Conservation (phyloP, 2,797 vertebrate genomes). For the Amniataba percoides region DNA sequence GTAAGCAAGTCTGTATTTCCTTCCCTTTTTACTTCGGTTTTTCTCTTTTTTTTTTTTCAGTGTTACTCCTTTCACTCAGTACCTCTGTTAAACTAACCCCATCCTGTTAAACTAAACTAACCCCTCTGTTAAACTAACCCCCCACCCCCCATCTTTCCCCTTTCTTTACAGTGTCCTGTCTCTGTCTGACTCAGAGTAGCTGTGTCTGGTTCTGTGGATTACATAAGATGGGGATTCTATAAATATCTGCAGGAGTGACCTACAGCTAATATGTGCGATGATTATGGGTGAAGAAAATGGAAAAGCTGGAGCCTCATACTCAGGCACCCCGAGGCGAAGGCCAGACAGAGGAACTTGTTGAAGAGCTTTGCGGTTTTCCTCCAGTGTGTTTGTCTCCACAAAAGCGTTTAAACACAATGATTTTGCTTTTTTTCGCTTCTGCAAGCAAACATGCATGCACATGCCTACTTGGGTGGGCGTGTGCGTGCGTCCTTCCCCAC, state of each 20-base stretch:
- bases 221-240: slow-evolving; percentile 77
- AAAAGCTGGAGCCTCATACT: slow-evolving; percentile 42
- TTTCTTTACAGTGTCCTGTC: slow-evolving; percentile 43
- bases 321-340: slow-evolving; percentile 26
- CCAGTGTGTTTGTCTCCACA: neutral
- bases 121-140: slow-evolving; percentile 24
- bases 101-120: too few species aligned
- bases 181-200: slow-evolving; percentile 67
- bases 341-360: slow-evolving; percentile 38
- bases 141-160: neutral
- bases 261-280: slow-evolving; percentile 69
- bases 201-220: slow-evolving; percentile 74
- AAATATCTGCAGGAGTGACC: slow-evolving; percentile 76
- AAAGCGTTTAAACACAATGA: slow-evolving; percentile 3
- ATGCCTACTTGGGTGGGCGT: neutral
- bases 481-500: neutral
- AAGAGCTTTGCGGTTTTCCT: slow-evolving; percentile 32
- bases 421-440: neutral
- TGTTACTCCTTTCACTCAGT: slow-evolving; percentile 1
- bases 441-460: neutral
- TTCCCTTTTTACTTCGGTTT: neutral
- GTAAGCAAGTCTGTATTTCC: neutral
- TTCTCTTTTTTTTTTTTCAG: slow-evolving; percentile 11
- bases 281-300: slow-evolving; percentile 67
- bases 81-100: slow-evolving; percentile 23